phyloP scores from a whole-genome alignment of 2,797 vertebrate genomes.

The Neosalanx taihuensis region DNA sequence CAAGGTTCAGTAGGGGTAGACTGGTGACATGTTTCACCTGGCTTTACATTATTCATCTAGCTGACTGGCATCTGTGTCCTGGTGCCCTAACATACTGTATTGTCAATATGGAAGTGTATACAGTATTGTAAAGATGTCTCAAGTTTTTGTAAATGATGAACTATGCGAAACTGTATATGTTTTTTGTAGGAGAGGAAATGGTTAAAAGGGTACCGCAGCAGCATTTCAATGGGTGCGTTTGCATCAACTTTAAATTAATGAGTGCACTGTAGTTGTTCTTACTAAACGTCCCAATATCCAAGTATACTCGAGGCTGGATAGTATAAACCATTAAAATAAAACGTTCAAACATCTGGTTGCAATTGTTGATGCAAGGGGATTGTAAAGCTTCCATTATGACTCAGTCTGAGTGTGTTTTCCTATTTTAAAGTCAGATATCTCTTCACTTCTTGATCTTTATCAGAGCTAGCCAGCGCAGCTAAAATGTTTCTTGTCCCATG shows the following conservation, averaged over 20 bases:
- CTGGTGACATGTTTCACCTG: conserved; percentile 37
- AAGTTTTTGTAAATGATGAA: conserved; percentile 44
- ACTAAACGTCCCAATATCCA: not conserved
- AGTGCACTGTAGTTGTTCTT: conserved; percentile 10
- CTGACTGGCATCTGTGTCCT: conserved; percentile 39
- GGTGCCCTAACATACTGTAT: conserved; percentile 26
- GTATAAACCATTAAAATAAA: conserved; percentile 14
- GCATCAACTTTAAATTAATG: not conserved
- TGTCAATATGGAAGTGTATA: conserved; percentile 38
- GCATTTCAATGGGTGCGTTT: not conserved
- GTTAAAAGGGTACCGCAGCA: not conserved
- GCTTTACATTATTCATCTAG: conserved; percentile 68
- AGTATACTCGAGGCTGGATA: not conserved
- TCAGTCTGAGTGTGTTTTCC: conserved; percentile 18
- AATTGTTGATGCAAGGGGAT: conserved; percentile 16
- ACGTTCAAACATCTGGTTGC: conserved; percentile 30
- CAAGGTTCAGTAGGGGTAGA: conserved; percentile 51
- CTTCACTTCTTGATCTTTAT: not conserved
- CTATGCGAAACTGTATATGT: not conserved
- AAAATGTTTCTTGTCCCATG: conserved; percentile 31
- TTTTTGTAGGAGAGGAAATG: not conserved
- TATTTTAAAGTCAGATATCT: conserved; percentile 20
- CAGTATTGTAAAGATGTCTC: conserved; percentile 42
- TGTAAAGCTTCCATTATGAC: conserved; percentile 1
- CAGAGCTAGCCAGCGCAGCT: conserved; percentile 19